Evolutionary conservation across 2,797 vertebrate species (phyloP).

Genomic region (Podarcis siculus): DNA sequence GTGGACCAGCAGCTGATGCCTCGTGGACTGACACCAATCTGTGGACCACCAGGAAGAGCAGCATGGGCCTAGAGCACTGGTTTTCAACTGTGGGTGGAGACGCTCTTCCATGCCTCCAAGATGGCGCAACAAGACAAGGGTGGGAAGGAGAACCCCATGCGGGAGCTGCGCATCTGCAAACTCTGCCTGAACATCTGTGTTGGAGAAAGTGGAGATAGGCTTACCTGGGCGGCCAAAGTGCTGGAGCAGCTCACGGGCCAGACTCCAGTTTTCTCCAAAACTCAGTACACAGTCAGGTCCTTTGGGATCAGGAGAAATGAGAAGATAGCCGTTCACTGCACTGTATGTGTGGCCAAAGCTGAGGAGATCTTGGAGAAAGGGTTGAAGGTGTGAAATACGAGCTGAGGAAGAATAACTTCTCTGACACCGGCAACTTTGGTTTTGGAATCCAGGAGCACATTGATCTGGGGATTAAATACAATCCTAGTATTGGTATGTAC

Average conservation of each 20-base stretch:
- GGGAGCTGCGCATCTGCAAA: conserved; percentile 96
- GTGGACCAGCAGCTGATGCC: no score
- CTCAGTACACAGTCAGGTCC: conserved; percentile 92
- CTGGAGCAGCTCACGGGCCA: conserved; percentile 98
- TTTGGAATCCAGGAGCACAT: conserved; percentile 99
- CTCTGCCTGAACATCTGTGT: conserved; percentile 99
- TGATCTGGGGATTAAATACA: conserved; percentile 98
- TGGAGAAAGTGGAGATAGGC: conserved; percentile 96
- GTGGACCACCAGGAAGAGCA: no score
- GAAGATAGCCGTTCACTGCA: conserved; percentile 99
- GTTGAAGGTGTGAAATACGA: conserved; percentile 96
- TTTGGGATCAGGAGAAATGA: conserved; percentile 99
- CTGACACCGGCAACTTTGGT: conserved; percentile 97
- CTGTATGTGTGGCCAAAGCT: conserved; percentile 97
- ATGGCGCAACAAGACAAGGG: conserved; percentile 88
- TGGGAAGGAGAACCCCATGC: conserved; percentile 99
- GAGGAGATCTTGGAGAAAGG: conserved; percentile 99
- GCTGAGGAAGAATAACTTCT: conserved; percentile 98
- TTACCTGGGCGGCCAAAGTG: conserved; percentile 96
- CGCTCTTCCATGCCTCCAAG: no score
- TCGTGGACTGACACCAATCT: no score
- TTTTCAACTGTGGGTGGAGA: no score
- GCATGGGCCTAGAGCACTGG: no score
- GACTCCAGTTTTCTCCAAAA: conserved; percentile 97
- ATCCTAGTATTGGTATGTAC: conserved; percentile 98